A percentile compares a stretch with the other conserved stretches of the same genome.
These are phyloP conservation scores for Drosophila bocqueti DNA, from an alignment of 1,140 invertebrate genomes.

Conservation along the genomic window DNA sequence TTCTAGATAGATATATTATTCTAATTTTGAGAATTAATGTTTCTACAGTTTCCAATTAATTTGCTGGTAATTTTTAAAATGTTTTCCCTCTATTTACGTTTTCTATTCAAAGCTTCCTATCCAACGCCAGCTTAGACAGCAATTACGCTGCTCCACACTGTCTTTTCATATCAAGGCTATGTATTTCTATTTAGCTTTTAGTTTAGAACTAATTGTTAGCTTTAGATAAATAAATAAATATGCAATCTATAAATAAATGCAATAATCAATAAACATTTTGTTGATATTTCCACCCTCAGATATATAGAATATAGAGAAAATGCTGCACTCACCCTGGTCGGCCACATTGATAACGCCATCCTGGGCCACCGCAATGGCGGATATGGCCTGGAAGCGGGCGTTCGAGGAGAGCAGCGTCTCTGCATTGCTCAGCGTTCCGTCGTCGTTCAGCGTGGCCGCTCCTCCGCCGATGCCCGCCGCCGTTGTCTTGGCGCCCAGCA, in stretches of 20 bases:
- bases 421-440: constrained; percentile 90
- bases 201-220: no score
- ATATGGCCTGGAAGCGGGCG: constrained; percentile 95
- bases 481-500: constrained; percentile 78
- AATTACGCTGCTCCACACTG: no score
- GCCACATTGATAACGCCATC: constrained; percentile 97
- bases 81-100: no score
- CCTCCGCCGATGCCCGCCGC: constrained; percentile 50
- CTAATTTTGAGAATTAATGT: no score
- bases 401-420: constrained; percentile 95
- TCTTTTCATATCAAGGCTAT: not conserved
- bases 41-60: no score
- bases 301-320: not conserved
- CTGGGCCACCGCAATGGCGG: constrained; percentile 96
- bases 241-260: not conserved
- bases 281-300: not conserved
- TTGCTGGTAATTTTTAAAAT: no score
- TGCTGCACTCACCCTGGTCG: constrained; percentile 91
- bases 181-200: no score
- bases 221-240: no score
- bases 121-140: no score
- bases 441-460: constrained; percentile 85
- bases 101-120: no score
- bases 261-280: not conserved
- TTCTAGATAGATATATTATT: no score